Percentiles rank a stretch among this genome's conserved stretches.
These are phyloP conservation scores for Steatocranus sp. DNA, from an alignment of 2,797 vertebrate species.

Conservation along the genomic window DNA sequence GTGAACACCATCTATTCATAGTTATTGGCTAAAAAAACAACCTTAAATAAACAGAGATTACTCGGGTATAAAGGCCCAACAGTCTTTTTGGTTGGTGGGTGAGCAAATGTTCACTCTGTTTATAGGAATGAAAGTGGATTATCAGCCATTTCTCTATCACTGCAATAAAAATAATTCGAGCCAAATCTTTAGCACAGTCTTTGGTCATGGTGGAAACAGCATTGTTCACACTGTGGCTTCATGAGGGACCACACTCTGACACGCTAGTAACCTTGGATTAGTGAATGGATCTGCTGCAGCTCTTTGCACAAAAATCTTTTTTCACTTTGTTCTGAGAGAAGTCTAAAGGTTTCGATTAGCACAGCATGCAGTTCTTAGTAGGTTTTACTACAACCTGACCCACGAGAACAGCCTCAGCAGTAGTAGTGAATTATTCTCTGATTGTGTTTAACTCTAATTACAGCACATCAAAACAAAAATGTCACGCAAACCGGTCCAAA, in stretches of 20 bases:
- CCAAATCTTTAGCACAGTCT: background rate
- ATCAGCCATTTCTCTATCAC: slow-evolving; percentile 39
- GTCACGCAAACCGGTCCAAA: background rate
- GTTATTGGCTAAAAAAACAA: slow-evolving; percentile 62
- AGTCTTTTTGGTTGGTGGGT: background rate
- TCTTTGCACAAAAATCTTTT: background rate
- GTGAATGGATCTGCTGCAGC: background rate
- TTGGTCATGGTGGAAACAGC: background rate
- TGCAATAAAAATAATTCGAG: slow-evolving; percentile 36
- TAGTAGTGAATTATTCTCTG: background rate
- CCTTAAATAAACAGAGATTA: slow-evolving; percentile 58
- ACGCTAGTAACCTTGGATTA: background rate
- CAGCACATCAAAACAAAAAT: background rate
- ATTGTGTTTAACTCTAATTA: background rate
- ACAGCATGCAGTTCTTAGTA: background rate
- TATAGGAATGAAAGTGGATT: slow-evolving; percentile 63
- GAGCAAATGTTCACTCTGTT: slow-evolving; percentile 32
- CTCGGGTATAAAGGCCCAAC: slow-evolving; percentile 27
- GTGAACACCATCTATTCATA: slow-evolving; percentile 23
- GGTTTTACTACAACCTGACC: background rate
- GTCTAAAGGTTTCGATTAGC: background rate
- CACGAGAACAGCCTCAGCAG: background rate
- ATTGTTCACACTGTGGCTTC: background rate
- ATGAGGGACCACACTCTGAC: background rate
- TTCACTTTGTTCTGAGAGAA: background rate